These are phyloP conservation scores for Hypotaenidia philippensis DNA, from an alignment of 2,797 vertebrate genomes.

Conservation along the genomic window DNA sequence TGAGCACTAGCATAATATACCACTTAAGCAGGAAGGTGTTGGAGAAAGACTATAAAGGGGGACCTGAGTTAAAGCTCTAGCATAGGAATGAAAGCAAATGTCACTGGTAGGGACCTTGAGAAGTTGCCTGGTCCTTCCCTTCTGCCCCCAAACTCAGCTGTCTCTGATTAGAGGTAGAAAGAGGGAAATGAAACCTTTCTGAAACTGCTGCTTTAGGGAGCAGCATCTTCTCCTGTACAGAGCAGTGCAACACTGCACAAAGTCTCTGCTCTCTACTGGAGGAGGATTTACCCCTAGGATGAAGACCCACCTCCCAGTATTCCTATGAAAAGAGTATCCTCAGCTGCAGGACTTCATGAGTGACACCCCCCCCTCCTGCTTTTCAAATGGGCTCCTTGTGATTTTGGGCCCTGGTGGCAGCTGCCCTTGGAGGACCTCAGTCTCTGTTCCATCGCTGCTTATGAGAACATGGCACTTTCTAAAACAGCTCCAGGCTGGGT, in stretches of 20 bases:
- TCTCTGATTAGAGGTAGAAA: not conserved
- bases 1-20: not conserved
- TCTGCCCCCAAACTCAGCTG: not conserved
- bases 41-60: not conserved
- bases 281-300: not conserved
- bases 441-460: not conserved
- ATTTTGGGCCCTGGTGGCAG: not conserved
- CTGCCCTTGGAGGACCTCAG: not conserved
- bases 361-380: not conserved
- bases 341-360: too few species aligned
- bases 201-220: not conserved
- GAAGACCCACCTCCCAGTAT: not conserved
- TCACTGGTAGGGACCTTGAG: not conserved
- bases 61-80: not conserved
- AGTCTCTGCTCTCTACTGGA: not conserved
- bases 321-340: too few species aligned
- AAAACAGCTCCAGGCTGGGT: not conserved
- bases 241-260: not conserved
- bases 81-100: not conserved
- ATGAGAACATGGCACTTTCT: not conserved
- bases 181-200: not conserved
- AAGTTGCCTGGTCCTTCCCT: not conserved
- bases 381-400: not conserved
- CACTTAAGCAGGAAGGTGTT: not conserved
- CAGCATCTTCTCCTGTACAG: not conserved